These are phyloP conservation scores for Aspidiotus rigidus DNA, from an alignment of 2,888 invertebrate species.

Conservation along the genomic window DNA sequence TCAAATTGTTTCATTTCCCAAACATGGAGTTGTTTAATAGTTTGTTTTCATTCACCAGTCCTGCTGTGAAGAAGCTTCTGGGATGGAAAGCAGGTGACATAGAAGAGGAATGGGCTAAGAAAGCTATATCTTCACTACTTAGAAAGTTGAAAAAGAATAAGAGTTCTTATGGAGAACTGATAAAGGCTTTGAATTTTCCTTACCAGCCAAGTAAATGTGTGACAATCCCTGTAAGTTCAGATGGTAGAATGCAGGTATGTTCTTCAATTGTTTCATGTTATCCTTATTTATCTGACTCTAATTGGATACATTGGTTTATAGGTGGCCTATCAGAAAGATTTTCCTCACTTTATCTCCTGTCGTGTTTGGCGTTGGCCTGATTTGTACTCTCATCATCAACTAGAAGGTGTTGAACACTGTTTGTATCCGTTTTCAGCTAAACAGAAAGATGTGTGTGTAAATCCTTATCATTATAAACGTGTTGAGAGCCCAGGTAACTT, in stretches of 20 bases:
- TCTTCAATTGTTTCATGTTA: too few species aligned
- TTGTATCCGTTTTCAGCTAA: too few species aligned
- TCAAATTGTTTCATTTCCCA: too few species aligned
- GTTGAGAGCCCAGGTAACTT: too few species aligned
- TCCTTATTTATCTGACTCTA: too few species aligned
- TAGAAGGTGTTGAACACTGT: too few species aligned
- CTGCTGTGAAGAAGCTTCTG: constrained; percentile 87
- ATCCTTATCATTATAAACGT: too few species aligned
- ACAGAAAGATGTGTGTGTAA: too few species aligned
- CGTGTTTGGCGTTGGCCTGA: constrained; percentile 73
- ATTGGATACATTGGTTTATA: constrained; percentile 38
- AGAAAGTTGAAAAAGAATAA: constrained; percentile 93
- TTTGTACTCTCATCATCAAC: too few species aligned
- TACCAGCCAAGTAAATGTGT: constrained; percentile 94
- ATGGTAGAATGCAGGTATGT: constrained; percentile 83
- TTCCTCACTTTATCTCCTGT: constrained; percentile 98
- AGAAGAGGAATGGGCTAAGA: constrained; percentile 98
- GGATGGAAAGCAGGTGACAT: constrained; percentile 98
- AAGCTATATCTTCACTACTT: constrained; percentile 93
- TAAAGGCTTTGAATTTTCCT: constrained; percentile 86
- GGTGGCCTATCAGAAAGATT: constrained; percentile 86
- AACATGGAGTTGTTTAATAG: constrained; percentile 87
- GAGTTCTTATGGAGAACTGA: constrained; percentile 86
- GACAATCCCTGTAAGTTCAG: constrained; percentile 93
- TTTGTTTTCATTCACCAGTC: constrained; percentile 90